phyloP scores from a whole-genome alignment of 2,113 vertebrate species.

The Tachuris rubrigastra region DNA sequence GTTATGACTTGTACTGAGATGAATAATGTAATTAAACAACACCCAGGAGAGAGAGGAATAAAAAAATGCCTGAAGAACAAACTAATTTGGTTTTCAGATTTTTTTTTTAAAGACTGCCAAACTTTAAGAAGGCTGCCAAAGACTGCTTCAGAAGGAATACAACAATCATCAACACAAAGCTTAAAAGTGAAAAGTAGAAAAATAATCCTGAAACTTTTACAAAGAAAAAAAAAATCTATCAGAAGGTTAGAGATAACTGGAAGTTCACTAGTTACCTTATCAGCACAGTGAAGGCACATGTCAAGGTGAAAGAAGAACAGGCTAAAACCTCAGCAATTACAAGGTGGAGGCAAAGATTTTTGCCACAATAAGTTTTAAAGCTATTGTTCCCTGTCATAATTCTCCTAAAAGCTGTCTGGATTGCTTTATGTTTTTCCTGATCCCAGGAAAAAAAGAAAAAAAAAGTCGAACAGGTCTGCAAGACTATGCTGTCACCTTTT shows the following conservation, averaged over 20 bases:
- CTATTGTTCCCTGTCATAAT: neutral
- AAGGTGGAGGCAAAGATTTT: neutral
- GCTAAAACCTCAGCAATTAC: neutral
- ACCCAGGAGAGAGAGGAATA: neutral
- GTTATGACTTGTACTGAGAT: neutral
- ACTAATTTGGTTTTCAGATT: neutral
- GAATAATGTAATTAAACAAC: slow-evolving; percentile 5
- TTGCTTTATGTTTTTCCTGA: neutral
- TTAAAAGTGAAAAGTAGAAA: neutral
- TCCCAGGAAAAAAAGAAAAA: neutral
- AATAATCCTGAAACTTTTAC: neutral
- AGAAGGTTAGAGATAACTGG: neutral
- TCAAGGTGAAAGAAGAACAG: neutral
- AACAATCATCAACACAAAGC: neutral
- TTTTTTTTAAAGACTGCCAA: neutral
- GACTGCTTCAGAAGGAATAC: neutral
- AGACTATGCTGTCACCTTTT: neutral
- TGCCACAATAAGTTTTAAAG: neutral
- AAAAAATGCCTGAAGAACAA: neutral
- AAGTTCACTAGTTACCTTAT: neutral
- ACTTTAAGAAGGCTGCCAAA: neutral
- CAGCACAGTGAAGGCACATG: neutral
- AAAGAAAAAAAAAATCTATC: neutral
- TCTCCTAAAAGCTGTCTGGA: neutral
- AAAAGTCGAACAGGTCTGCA: neutral